Evolutionary conservation across 2,113 vertebrate genomes (phyloP).

Genomic region (Myotis brandtii): DNA sequence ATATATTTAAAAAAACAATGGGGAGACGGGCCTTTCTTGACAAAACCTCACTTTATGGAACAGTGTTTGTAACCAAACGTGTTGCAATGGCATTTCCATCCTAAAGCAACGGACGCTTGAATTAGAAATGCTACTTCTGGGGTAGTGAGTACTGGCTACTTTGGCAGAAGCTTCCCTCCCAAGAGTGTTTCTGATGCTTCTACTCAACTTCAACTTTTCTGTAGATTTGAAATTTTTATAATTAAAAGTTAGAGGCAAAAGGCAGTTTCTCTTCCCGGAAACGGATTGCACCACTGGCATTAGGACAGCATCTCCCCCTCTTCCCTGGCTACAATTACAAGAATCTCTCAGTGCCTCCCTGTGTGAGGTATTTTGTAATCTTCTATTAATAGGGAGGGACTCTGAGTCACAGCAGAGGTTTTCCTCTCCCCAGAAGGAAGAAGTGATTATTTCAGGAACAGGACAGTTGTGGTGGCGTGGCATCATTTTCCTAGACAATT

Average conservation of each 20-base stretch:
- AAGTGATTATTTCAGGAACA: conserved; percentile 54
- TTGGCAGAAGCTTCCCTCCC: neutral
- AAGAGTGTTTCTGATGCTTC: neutral
- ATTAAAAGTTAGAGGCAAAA: conserved; percentile 19
- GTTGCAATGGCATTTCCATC: neutral
- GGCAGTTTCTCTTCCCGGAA: neutral
- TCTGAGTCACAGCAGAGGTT: conserved; percentile 72
- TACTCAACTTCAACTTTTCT: neutral
- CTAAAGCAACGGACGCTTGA: neutral
- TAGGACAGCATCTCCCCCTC: conserved; percentile 25
- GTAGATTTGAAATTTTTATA: conserved; percentile 21
- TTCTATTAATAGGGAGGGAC: conserved; percentile 73
- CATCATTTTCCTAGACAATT: conserved; percentile 42
- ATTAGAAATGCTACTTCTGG: conserved; percentile 20
- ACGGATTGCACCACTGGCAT: conserved; percentile 46
- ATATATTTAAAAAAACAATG: neutral
- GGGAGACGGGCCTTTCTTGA: neutral
- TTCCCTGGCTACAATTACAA: conserved; percentile 45
- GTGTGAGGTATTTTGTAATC: conserved; percentile 69
- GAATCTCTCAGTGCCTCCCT: conserved; percentile 49
- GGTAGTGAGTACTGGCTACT: neutral
- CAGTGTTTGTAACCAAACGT: neutral
- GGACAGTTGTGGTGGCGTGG: neutral
- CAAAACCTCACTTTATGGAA: neutral
- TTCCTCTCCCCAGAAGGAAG: conserved; percentile 52